A percentile compares a stretch with the other conserved stretches of the same genome.
phyloP scores from a whole-genome alignment of 2,888 invertebrate species.

The Sialis lutaria region DNA sequence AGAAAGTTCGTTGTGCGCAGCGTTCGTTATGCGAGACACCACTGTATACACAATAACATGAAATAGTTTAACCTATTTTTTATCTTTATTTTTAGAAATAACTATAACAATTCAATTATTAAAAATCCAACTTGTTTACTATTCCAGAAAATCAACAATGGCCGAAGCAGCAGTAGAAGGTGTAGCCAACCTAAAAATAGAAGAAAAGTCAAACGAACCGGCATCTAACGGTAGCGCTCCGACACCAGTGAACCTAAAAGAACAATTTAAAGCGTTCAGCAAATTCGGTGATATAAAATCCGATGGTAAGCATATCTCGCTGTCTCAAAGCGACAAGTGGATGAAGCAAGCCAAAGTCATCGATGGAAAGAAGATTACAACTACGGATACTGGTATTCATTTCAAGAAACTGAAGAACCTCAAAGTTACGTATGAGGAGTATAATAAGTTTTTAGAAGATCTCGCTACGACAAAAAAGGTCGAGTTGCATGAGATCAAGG shows the following conservation, averaged over 20 bases:
- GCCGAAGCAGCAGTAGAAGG: too few relatives aligned
- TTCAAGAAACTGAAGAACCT: slow-evolving; percentile 79
- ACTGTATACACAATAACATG: too few relatives aligned
- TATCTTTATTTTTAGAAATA: too few relatives aligned
- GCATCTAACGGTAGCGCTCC: too few relatives aligned
- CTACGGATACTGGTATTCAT: slow-evolving; percentile 82
- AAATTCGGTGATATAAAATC: slow-evolving; percentile 82
- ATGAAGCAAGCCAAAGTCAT: slow-evolving; percentile 85
- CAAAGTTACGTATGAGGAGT: slow-evolving; percentile 60
- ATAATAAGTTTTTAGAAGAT: slow-evolving; percentile 72
- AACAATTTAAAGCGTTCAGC: slow-evolving; percentile 66
- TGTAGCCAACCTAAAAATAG: too few relatives aligned
- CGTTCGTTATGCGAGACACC: too few relatives aligned
- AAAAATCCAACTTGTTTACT: too few relatives aligned
- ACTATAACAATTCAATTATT: too few relatives aligned
- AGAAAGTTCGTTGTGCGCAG: too few relatives aligned
- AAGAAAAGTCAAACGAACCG: too few relatives aligned
- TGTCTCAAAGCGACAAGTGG: slow-evolving; percentile 89
- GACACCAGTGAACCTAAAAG: slow-evolving; percentile 25
- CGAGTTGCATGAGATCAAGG: slow-evolving; percentile 60
- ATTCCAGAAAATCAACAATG: too few relatives aligned
- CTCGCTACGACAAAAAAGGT: slow-evolving; percentile 70
- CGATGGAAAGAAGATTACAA: slow-evolving; percentile 70
- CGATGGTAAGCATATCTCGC: slow-evolving; percentile 69
- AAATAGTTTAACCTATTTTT: too few relatives aligned